These are phyloP conservation scores for Antennarius maculatus DNA, from an alignment of 2,797 vertebrate genomes.

Conservation along the genomic window DNA sequence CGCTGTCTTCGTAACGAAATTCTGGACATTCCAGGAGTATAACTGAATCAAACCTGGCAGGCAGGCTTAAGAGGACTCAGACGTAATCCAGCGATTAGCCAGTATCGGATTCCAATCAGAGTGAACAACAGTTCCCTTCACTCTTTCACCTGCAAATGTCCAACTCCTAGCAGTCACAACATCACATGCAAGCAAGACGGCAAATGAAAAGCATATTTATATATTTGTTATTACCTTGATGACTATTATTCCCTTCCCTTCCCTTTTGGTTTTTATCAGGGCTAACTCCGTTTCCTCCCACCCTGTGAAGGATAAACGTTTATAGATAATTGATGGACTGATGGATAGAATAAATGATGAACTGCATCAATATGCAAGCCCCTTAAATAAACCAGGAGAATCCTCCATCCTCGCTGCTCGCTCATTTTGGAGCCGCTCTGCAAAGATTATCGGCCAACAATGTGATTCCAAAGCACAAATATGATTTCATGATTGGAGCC, in stretches of 20 bases:
- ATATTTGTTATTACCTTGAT: too few species aligned
- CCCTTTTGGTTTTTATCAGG: too few species aligned
- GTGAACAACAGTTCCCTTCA: constrained; percentile 39
- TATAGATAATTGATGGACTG: too few species aligned
- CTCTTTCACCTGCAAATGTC: constrained; percentile 20
- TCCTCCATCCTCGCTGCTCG: not conserved
- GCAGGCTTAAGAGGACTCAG: constrained; percentile 40
- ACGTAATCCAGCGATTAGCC: constrained; percentile 71
- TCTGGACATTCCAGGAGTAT: constrained; percentile 32
- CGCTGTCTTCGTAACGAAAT: constrained; percentile 36
- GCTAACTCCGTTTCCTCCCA: too few species aligned
- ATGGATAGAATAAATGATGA: too few species aligned
- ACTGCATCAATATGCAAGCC: too few species aligned
- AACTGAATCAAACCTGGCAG: constrained; percentile 42
- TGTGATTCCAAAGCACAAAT: constrained; percentile 20
- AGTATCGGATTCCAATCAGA: constrained; percentile 61
- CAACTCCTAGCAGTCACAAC: too few species aligned
- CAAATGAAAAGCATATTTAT: too few species aligned
- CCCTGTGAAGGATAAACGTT: too few species aligned
- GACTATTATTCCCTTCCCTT: too few species aligned
- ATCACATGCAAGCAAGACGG: too few species aligned
- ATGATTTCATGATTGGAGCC: constrained; percentile 20
- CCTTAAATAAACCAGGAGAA: too few species aligned
- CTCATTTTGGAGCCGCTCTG: constrained; percentile 6
- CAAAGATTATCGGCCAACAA: constrained; percentile 17